Evolutionary conservation across 2,797 vertebrate species (phyloP).

Genomic region (Sebastes iracundus): DNA sequence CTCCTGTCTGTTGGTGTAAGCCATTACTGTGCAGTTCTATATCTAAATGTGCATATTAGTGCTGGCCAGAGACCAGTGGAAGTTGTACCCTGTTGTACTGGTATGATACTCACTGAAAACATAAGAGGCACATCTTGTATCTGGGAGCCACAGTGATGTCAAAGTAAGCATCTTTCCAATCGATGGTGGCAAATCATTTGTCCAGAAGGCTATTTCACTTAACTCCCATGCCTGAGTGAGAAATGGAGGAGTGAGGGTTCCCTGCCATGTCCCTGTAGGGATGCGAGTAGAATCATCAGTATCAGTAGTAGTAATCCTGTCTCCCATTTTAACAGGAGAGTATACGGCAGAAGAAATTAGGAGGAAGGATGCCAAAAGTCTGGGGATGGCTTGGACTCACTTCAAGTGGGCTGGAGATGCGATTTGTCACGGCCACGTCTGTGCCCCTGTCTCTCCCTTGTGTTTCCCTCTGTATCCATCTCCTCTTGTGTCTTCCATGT

Average conservation of each 20-base stretch:
- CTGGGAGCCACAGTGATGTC: slow-evolving; percentile 7
- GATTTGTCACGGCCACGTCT: neutral
- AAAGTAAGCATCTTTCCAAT: slow-evolving; percentile 21
- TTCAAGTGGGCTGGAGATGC: neutral
- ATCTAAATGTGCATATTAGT: slow-evolving; percentile 7
- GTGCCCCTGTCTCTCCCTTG: neutral
- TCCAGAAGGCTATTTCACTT: slow-evolving; percentile 24
- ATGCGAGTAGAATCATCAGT: neutral
- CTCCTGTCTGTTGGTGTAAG: slow-evolving; percentile 21
- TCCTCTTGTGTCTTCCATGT: neutral
- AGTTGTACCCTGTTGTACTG: slow-evolving; percentile 10
- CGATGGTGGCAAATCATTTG: slow-evolving; percentile 23
- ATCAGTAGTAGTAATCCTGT: neutral
- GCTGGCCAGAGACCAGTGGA: neutral
- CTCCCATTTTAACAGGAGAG: slow-evolving; percentile 18
- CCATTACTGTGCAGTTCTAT: neutral
- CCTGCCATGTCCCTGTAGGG: slow-evolving; percentile 8
- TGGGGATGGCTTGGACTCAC: slow-evolving; percentile 9
- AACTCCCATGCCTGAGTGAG: slow-evolving; percentile 19
- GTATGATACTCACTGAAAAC: neutral
- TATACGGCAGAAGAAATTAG: neutral
- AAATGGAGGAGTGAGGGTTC: neutral
- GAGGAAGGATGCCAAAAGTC: slow-evolving; percentile 3
- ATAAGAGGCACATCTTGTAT: neutral
- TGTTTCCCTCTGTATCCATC: neutral